Base-by-base conservation (phyloP, 2,797 vertebrate genomes). In the Loris lydekkerianus region DNA sequence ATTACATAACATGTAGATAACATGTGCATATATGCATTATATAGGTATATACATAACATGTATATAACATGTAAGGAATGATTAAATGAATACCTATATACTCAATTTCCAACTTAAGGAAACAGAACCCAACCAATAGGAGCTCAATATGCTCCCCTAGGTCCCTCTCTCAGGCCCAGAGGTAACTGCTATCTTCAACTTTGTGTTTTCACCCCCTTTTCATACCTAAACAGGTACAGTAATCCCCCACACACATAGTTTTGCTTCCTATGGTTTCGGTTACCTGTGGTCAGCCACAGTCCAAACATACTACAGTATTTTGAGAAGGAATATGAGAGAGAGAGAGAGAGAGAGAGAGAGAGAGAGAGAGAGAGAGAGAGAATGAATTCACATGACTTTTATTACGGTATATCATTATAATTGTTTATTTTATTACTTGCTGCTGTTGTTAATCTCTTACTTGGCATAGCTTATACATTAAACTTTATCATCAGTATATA, bases 81-180 rank as follows among this genome's bases (percentile, higher is more conserved):
- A 49, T 81, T 80, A 86, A 86, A 56, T 56, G 81, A 85, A 65
- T 34, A 78, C 7, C 40, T n/a, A 70, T 25, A 61, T 58, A 76
- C 43, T 80, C 29, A 46, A 56, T 37, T 92, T 92, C 43, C 29
- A 80, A n/a, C 31, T 72, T 78, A 70, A 89, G 65, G 73, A 89
- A 69, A 89, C 3, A 81, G 27, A 63, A 92, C 23, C 67, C 27
- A 85, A 23, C 13, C 3, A 81, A 34, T 17, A 67, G 56, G 40
- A 49, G 34, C 7, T 7, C 14, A 7, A 2, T 34, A 46, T 67
- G 0, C 25, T 83, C 77, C 34, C 18, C 34, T 40, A 31, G 29
- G 70, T 40, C 46, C 27, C 21, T 61, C 10, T 5, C 82, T 67
- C 3, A 31, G 20, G 14, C 43, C 17, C 9, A 70, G 25, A 77